Percentiles rank a stretch among this genome's conserved stretches.
These are phyloP conservation scores for Daboia siamensis DNA, from an alignment of 2,113 vertebrate species.

Conservation along the genomic window DNA sequence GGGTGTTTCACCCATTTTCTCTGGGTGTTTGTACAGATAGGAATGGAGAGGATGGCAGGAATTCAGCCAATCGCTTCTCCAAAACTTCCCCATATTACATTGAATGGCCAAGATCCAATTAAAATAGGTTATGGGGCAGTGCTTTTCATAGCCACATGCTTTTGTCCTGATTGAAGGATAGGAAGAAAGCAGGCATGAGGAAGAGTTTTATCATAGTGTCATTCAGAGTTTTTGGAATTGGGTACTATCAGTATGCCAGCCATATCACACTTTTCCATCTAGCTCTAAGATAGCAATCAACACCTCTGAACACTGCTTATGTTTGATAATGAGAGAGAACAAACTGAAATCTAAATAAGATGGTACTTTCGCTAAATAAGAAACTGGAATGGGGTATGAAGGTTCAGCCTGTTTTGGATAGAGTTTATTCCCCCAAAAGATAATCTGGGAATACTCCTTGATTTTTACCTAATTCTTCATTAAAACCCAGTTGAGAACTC, in stretches of 20 bases:
- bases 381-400: not conserved
- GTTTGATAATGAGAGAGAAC: not conserved
- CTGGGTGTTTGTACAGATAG: not conserved
- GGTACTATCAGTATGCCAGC: not conserved
- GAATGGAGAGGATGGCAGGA: not conserved
- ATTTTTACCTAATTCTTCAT: not conserved
- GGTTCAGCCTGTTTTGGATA: not conserved
- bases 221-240: not conserved
- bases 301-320: not conserved
- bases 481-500: not conserved
- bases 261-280: not conserved
- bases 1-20: not conserved
- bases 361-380: not conserved
- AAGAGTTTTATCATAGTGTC: not conserved
- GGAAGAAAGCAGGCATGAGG: not conserved
- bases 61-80: not conserved
- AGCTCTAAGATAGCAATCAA: not conserved
- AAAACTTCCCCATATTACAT: not conserved
- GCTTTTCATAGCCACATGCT: not conserved
- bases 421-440: not conserved
- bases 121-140: not conserved
- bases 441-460: not conserved
- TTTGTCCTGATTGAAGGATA: not conserved
- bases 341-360: not conserved
- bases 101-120: not conserved